Evolutionary conservation across 1,140 invertebrate genomes (phyloP).

Genomic region (Caerostris darwini): DNA sequence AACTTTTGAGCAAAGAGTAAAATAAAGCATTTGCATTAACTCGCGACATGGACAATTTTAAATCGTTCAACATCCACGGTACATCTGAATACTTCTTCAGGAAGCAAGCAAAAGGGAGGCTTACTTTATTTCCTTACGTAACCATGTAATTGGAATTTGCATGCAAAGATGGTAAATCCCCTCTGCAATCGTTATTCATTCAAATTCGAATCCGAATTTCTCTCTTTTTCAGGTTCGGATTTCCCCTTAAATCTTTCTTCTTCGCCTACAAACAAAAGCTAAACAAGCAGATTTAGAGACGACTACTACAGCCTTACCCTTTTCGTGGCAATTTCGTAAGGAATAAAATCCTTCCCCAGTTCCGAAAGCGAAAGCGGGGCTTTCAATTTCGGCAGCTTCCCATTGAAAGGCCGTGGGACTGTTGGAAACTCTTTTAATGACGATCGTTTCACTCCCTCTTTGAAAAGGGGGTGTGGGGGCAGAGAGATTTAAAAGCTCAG

Average conservation of each 20-base stretch:
- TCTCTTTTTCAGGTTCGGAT: not conserved
- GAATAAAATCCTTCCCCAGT: conserved; percentile 13
- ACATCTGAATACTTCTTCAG: not conserved
- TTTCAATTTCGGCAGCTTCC: conserved; percentile 53
- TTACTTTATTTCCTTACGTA: conserved; percentile 20
- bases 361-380: conserved; percentile 1
- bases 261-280: conserved; percentile 37
- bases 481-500: conserved; percentile 23
- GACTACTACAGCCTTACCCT: conserved; percentile 3
- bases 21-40: conserved; percentile 24
- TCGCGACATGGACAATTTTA: not conserved
- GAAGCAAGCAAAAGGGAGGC: not conserved
- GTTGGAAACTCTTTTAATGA: conserved; percentile 62
- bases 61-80: not conserved
- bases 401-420: conserved; percentile 39
- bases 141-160: conserved; percentile 24
- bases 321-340: conserved; percentile 41
- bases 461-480: not conserved
- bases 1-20: not conserved
- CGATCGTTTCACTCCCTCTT: conserved; percentile 65
- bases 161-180: conserved; percentile 7
- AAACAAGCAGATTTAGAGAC: conserved; percentile 34
- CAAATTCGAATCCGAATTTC: conserved; percentile 12
- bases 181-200: conserved; percentile 12
- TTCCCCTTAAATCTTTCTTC: not conserved